A percentile compares a stretch with the other conserved stretches of the same genome.
These are phyloP conservation scores for Drosophila macrospina DNA, from an alignment of 2,888 invertebrate genomes.

Conservation along the genomic window DNA sequence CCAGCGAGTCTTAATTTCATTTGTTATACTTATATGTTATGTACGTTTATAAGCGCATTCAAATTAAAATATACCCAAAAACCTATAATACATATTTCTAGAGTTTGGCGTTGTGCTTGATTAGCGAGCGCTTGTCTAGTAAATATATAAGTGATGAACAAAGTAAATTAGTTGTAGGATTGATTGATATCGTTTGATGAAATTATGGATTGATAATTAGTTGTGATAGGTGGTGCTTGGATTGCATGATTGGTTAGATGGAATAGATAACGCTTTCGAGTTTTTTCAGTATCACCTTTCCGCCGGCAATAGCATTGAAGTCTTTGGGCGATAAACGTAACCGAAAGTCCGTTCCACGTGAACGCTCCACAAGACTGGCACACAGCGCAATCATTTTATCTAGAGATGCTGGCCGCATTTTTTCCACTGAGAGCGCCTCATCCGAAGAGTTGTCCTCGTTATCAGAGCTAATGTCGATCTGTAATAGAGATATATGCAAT, in stretches of 20 bases:
- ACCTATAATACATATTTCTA: conserved; percentile 7
- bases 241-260: conserved; percentile 31
- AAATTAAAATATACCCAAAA: background rate
- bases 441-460: conserved; percentile 86
- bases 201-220: conserved; percentile 38
- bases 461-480: conserved; percentile 85
- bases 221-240: conserved; percentile 31
- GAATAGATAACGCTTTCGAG: conserved; percentile 47
- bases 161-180: conserved; percentile 26
- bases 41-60: background rate
- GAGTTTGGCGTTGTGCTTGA: background rate
- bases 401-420: conserved; percentile 94
- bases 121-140: conserved; percentile 1
- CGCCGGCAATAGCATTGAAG: conserved; percentile 92
- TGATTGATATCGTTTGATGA: conserved; percentile 20
- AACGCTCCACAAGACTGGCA: conserved; percentile 94
- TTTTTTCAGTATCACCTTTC: conserved; percentile 88
- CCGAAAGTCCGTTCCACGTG: conserved; percentile 91
- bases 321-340: conserved; percentile 92
- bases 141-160: conserved; percentile 23
- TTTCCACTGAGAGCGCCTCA: conserved; percentile 87
- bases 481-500: background rate
- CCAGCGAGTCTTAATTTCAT: background rate
- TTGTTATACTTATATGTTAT: no score
- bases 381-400: conserved; percentile 98